Evolutionary conservation across 1,140 invertebrate genomes (phyloP).

Genomic region (Drosophila elegans): DNA sequence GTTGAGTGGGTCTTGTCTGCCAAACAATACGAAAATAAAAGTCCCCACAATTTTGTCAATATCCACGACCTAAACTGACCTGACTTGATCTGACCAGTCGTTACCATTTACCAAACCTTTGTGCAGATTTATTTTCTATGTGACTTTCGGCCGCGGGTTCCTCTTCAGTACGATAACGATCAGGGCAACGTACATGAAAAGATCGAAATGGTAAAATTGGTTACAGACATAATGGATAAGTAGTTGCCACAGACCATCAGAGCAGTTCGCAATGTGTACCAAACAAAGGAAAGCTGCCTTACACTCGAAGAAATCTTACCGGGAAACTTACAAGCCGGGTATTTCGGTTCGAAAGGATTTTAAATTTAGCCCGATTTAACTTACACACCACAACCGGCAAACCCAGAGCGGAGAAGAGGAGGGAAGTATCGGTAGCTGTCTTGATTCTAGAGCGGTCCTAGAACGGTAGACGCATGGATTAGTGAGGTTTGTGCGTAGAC

Average conservation of each 20-base stretch:
- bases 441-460: conserved; percentile 77
- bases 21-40: conserved; percentile 26
- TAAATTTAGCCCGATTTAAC: conserved; percentile 47
- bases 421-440: conserved; percentile 47
- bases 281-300: conserved; percentile 41
- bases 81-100: conserved; percentile 11
- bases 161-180: conserved; percentile 37
- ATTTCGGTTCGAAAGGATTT: conserved; percentile 16
- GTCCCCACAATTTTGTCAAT: neutral
- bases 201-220: conserved; percentile 66
- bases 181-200: conserved; percentile 67
- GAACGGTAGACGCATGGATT: conserved; percentile 77
- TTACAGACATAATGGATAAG: conserved; percentile 53
- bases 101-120: conserved; percentile 63
- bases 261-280: conserved; percentile 51
- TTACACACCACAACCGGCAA: conserved; percentile 56
- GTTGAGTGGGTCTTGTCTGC: neutral
- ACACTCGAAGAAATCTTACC: conserved; percentile 34
- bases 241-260: conserved; percentile 38
- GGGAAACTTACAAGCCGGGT: conserved; percentile 32
- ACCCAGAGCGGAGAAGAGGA: conserved; percentile 38
- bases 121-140: conserved; percentile 20
- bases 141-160: conserved; percentile 41
- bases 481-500: conserved; percentile 69
- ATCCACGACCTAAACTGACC: conserved; percentile 7